Evolutionary conservation across 1,140 invertebrate genomes (phyloP).

Genomic region (Heliconius hermathena): DNA sequence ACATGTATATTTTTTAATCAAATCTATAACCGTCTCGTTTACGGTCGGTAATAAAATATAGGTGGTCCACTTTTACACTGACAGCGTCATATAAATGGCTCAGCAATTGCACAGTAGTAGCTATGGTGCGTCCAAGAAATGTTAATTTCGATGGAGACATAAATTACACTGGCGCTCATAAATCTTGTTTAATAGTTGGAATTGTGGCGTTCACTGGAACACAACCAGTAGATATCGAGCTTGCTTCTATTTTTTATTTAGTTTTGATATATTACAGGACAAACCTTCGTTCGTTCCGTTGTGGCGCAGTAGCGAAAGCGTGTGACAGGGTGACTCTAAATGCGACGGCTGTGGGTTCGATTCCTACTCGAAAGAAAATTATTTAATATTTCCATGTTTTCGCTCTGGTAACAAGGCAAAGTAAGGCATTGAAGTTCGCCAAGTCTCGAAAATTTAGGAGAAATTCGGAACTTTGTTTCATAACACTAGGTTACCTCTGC

Average conservation of each 20-base stretch:
- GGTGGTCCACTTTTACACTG: background rate
- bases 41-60: background rate
- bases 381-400: no score
- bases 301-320: no score
- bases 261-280: background rate
- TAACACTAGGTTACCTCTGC: no score
- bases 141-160: conserved; percentile 30
- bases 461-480: no score
- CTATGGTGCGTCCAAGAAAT: conserved; percentile 18
- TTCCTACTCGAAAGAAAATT: no score
- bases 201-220: conserved; percentile 17
- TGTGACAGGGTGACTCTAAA: no score
- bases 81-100: background rate
- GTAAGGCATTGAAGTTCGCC: no score
- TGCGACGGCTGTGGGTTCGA: no score
- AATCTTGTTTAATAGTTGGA: conserved; percentile 26
- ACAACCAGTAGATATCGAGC: background rate
- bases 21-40: background rate
- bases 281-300: background rate
- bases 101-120: background rate
- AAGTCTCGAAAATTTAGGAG: no score
- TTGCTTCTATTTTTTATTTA: background rate
- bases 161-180: conserved; percentile 20
- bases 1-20: background rate
- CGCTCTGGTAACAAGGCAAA: no score